These are phyloP conservation scores for Porites rus DNA, from an alignment of 92 coral and sea anemone genomes.

Conservation along the genomic window DNA sequence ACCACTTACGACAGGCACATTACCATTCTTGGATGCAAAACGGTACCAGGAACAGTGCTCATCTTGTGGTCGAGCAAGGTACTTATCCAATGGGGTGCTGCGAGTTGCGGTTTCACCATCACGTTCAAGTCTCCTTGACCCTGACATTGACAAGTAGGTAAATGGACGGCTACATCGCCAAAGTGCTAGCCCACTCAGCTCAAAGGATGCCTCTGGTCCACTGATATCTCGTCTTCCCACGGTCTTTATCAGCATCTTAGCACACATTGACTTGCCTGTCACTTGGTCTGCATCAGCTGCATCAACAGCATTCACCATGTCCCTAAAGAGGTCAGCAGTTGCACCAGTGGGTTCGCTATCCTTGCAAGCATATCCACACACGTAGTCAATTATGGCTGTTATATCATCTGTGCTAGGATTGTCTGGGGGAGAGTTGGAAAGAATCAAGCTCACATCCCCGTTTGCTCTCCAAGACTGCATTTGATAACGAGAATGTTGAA, in stretches of 20 bases:
- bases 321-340: slow-evolving; percentile 48
- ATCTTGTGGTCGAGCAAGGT: no score
- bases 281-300: slow-evolving; percentile 6
- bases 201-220: slow-evolving; percentile 42
- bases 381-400: slow-evolving; percentile 40
- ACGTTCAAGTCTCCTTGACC: no score
- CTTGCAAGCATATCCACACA: slow-evolving; percentile 53
- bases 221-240: slow-evolving; percentile 38
- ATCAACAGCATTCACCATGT: slow-evolving; percentile 54
- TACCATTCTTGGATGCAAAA: no score
- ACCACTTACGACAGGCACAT: no score
- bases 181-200: slow-evolving; percentile 51
- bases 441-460: slow-evolving; percentile 18
- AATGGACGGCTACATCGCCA: no score
- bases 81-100: no score
- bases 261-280: slow-evolving; percentile 40
- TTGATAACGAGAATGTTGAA: slow-evolving; percentile 33
- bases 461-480: slow-evolving; percentile 17
- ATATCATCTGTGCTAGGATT: slow-evolving; percentile 54
- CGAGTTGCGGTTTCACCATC: no score
- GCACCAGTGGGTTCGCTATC: slow-evolving; percentile 59
- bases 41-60: no score
- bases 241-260: slow-evolving; percentile 38
- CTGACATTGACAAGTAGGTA: no score
- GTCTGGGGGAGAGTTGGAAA: slow-evolving; percentile 44